A percentile compares a stretch with the other conserved stretches of the same genome.
These are phyloP conservation scores for Lophius americanus DNA, from an alignment of 2,797 vertebrate genomes.

Conservation along the genomic window DNA sequence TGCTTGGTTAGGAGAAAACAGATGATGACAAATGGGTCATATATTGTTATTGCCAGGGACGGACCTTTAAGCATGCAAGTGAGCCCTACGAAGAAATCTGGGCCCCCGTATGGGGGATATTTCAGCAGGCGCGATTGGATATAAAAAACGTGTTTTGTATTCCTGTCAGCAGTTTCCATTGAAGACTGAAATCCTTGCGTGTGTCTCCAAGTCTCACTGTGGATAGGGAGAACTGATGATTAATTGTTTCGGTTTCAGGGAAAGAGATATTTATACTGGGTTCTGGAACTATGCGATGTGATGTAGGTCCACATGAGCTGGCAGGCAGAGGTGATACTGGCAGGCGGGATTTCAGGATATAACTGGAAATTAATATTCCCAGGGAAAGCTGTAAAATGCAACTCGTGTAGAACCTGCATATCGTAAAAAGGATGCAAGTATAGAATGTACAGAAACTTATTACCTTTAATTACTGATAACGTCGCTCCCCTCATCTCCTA, in stretches of 20 bases:
- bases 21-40: conserved; percentile 63
- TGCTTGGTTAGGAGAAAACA: conserved; percentile 63
- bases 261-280: conserved; percentile 17
- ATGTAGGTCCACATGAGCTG: conserved; percentile 16
- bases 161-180: conserved; percentile 51
- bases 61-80: conserved; percentile 56
- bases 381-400: conserved; percentile 33
- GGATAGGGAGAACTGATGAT: conserved; percentile 16
- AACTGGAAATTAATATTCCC: conserved; percentile 39
- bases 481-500: conserved; percentile 3
- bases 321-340: conserved; percentile 23
- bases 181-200: conserved; percentile 17
- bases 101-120: conserved; percentile 44
- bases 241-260: conserved; percentile 22
- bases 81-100: conserved; percentile 55
- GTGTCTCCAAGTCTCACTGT: conserved; percentile 9
- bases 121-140: conserved; percentile 25
- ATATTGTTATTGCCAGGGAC: conserved; percentile 50
- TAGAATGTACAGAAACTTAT: background rate
- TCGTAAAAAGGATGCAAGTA: conserved; percentile 7
- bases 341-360: conserved; percentile 19
- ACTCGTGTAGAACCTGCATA: conserved; percentile 47
- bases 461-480: conserved; percentile 1
- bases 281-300: conserved; percentile 14
- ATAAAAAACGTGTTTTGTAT: conserved; percentile 19